These are phyloP conservation scores for Alethe diademata DNA, from an alignment of 2,113 vertebrate genomes.

Conservation along the genomic window DNA sequence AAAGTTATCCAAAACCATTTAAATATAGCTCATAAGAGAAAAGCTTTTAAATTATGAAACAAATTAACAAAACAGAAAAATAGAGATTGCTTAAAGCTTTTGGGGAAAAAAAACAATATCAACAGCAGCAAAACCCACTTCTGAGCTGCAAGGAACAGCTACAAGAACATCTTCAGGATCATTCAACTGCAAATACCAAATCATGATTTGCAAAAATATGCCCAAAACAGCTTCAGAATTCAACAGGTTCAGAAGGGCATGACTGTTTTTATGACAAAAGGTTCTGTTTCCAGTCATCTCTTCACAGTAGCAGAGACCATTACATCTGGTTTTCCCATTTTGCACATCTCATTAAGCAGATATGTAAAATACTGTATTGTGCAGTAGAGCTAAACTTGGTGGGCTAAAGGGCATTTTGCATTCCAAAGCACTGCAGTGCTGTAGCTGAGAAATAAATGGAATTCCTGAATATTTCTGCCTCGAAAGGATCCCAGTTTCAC, in stretches of 20 bases:
- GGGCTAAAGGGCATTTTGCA: background rate
- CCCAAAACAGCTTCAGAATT: background rate
- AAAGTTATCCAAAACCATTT: background rate
- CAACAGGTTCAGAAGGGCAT: slow-evolving; percentile 32
- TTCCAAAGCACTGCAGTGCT: background rate
- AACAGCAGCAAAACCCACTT: background rate
- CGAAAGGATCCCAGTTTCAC: accelerated
- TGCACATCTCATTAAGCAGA: slow-evolving; percentile 12
- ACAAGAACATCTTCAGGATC: background rate
- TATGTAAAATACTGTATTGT: background rate
- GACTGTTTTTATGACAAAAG: background rate
- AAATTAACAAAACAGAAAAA: background rate
- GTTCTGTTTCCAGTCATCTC: background rate
- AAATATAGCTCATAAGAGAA: background rate
- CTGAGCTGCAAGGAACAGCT: background rate
- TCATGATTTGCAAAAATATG: background rate
- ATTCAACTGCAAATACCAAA: background rate
- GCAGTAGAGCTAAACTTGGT: background rate
- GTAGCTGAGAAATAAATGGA: background rate
- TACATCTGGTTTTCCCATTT: background rate
- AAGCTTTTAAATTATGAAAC: background rate
- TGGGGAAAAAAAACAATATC: background rate
- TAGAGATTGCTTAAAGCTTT: background rate
- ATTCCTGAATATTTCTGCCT: background rate
- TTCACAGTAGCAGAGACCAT: background rate